Evolutionary conservation across 2,888 invertebrate species (phyloP).

Genomic region (Eutolmus rufibarbis): DNA sequence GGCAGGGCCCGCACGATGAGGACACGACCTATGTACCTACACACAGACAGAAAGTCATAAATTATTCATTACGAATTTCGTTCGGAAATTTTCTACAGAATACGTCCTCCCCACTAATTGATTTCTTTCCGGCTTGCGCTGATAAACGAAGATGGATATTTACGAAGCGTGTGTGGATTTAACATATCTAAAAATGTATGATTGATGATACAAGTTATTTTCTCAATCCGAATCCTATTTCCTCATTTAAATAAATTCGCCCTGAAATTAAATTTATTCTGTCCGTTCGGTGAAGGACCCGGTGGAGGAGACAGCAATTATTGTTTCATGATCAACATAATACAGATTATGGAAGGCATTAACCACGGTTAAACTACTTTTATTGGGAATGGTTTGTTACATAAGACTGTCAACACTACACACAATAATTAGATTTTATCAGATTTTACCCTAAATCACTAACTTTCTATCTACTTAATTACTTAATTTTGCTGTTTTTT

Average conservation of each 20-base stretch:
- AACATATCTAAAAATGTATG: conserved; percentile 17
- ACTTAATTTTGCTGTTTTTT: too few relatives aligned
- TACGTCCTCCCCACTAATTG: conserved; percentile 39
- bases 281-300: background rate
- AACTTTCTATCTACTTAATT: too few relatives aligned
- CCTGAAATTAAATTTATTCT: background rate
- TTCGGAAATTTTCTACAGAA: conserved; percentile 39
- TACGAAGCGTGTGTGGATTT: conserved; percentile 20
- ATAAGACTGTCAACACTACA: too few relatives aligned
- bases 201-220: conserved; percentile 15
- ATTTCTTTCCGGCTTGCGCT: conserved; percentile 36
- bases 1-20: background rate
- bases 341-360: too few relatives aligned
- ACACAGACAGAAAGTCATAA: conserved; percentile 38
- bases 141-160: conserved; percentile 24
- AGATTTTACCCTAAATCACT: too few relatives aligned
- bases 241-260: background rate
- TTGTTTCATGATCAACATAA: too few relatives aligned
- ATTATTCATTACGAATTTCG: conserved; percentile 43
- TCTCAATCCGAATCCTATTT: background rate
- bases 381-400: too few relatives aligned
- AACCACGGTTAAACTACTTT: too few relatives aligned
- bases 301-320: background rate
- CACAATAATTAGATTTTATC: too few relatives aligned
- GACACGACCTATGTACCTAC: background rate